Percentiles rank a stretch among this genome's conserved stretches.
These are phyloP conservation scores for Bombus breviceps DNA, from an alignment of 1,140 invertebrate species.

Conservation along the genomic window DNA sequence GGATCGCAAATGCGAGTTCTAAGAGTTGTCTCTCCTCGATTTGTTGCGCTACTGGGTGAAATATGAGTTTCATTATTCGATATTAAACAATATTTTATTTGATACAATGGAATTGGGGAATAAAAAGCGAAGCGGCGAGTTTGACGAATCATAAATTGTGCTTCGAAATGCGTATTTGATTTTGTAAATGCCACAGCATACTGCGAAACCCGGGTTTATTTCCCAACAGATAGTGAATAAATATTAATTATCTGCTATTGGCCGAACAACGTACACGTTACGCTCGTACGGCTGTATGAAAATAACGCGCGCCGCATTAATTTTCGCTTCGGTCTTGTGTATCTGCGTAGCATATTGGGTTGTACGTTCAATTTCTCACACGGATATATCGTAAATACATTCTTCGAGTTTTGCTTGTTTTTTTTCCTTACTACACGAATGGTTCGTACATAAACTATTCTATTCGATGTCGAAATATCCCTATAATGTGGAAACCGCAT, in stretches of 20 bases:
- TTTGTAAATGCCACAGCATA: not conserved
- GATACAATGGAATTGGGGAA: too few species aligned
- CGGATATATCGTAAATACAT: not conserved
- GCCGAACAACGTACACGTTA: conserved; percentile 6
- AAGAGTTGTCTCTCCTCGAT: not conserved
- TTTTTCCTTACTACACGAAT: too few species aligned
- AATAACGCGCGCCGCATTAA: conserved; percentile 51
- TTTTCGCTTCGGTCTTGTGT: conserved; percentile 34
- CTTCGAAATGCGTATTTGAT: conserved; percentile 46
- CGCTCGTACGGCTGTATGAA: conserved; percentile 42
- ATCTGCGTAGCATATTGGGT: not conserved
- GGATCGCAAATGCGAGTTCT: not conserved
- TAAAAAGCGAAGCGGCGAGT: not conserved
- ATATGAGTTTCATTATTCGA: not conserved
- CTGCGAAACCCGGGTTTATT: conserved; percentile 18
- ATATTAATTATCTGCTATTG: conserved; percentile 64
- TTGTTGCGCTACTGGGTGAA: not conserved
- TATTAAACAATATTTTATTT: not conserved
- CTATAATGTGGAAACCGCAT: too few species aligned
- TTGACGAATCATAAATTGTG: conserved; percentile 35
- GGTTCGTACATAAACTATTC: too few species aligned
- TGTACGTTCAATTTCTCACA: conserved; percentile 13
- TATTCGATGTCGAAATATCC: too few species aligned
- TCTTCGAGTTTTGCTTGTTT: not conserved
- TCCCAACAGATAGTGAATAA: conserved; percentile 50